These are phyloP conservation scores for Nasonia vitripennis DNA, from an alignment of 1,140 invertebrate genomes.

Conservation along the genomic window DNA sequence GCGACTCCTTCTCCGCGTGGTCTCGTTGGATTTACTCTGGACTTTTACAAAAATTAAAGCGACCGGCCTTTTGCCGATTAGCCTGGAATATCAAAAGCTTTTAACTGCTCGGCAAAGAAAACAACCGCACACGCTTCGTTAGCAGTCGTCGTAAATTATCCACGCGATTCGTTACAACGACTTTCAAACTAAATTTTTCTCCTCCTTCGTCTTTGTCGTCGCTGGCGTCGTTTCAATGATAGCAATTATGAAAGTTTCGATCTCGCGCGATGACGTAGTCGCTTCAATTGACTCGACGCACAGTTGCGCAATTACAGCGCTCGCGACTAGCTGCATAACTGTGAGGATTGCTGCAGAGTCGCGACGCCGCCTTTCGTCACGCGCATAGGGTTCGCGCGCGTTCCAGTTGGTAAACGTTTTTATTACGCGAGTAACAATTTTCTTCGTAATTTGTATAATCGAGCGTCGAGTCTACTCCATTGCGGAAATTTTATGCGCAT, in stretches of 20 bases:
- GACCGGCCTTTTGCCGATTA: too few species aligned
- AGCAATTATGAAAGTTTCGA: conserved; percentile 38
- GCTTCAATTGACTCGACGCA: conserved; percentile 24
- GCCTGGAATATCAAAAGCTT: too few species aligned
- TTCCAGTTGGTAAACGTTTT: conserved; percentile 19
- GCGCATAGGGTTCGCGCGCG: background rate
- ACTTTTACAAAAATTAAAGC: too few species aligned
- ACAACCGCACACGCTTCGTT: background rate
- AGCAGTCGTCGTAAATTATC: background rate
- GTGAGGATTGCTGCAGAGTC: background rate
- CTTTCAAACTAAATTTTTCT: background rate
- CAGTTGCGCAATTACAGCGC: conserved; percentile 24
- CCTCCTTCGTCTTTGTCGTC: background rate
- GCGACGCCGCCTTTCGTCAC: background rate
- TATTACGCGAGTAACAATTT: background rate
- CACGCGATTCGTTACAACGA: background rate
- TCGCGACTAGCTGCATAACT: background rate
- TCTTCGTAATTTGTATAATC: background rate
- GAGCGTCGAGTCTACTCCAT: too few species aligned
- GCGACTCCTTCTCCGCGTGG: too few species aligned
- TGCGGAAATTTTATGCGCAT: background rate
- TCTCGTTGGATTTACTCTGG: too few species aligned
- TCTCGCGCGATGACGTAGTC: background rate
- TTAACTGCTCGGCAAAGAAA: too few species aligned
- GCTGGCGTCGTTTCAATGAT: background rate